Base-by-base conservation (phyloP, 2,797 vertebrate species). In the Thalassophryne amazonica region DNA sequence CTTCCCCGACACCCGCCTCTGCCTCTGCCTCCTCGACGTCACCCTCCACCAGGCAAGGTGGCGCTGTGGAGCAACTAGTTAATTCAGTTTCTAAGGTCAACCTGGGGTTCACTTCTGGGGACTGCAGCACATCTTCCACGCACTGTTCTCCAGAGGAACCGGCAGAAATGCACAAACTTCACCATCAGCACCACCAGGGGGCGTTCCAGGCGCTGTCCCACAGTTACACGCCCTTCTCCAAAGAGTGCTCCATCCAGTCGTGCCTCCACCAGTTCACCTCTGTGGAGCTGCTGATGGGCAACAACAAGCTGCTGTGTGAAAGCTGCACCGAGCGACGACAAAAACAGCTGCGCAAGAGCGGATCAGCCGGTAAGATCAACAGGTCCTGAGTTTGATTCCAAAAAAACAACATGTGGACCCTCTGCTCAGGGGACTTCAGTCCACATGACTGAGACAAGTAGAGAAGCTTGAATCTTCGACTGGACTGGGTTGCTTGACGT, bases 241-340 rank as follows among this genome's bases (percentile, higher is more conserved):
- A 96, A 79, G 96, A 98, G 68, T 98, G 96, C 78, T 99, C 97
- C 2, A 86, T 99, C 46, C 97, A 98, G 88, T 98, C 96, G 66
- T 99, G 97, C 80, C 93, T 98, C 47, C 93, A 94, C 80, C 96
- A 98, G 78, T 98, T 98, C 74, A 99, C 97, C 15, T 96, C 95
- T n/a, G 86, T 97, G 56, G 97, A 99, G 35, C 90, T 98, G 29
- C 88, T 99, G 10, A 98, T 98, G 94, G 97, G 97, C 28, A 99
- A 97, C 85, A 98, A 99, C 87, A 98, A 94, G 76, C 93, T 99
- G 55, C 89, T 98, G 4, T 99, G 97, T 72, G 94, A 98, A 83
- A 93, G 85, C 58, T 99, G 97, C 79, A 96, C 95, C 0, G 93
- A 94, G 42, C 90, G 88, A 63, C 86, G 90, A 28, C 91, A 90